Percentiles rank a stretch among this genome's conserved stretches.
These are phyloP conservation scores for Ptyas mucosa DNA, from an alignment of 2,113 vertebrate species.

Conservation along the genomic window DNA sequence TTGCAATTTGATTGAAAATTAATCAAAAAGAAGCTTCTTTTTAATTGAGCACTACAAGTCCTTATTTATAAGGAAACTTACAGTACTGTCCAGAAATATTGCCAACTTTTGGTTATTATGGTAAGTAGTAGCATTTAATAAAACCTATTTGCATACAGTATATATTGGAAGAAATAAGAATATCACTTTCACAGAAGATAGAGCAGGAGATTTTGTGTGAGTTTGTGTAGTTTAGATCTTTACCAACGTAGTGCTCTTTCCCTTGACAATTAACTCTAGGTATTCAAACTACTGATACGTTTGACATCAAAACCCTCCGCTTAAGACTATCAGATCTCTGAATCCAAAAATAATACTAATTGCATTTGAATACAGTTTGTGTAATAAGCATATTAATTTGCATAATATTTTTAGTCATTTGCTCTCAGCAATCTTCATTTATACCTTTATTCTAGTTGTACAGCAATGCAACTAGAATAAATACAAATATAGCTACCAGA, in stretches of 20 bases:
- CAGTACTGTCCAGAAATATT: slow-evolving; percentile 39
- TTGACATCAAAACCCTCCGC: not conserved
- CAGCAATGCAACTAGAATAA: not conserved
- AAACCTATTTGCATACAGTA: not conserved
- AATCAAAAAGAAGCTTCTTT: not conserved
- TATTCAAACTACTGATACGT: not conserved
- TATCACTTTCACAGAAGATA: not conserved
- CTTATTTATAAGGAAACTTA: slow-evolving; percentile 12
- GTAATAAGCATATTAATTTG: not conserved
- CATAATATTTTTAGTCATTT: not conserved
- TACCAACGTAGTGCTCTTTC: not conserved
- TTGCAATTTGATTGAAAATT: not conserved
- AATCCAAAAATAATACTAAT: not conserved
- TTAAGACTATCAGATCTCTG: not conserved
- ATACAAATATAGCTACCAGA: not conserved
- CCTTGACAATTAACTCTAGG: not conserved
- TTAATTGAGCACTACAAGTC: not conserved
- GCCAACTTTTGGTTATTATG: slow-evolving; percentile 44
- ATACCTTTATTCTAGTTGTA: not conserved
- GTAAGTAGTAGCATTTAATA: not conserved
- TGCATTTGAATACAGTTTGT: not conserved
- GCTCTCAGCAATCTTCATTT: not conserved
- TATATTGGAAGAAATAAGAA: not conserved
- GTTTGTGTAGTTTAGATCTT: not conserved
- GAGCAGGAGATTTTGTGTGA: not conserved